Percentiles rank a stretch among this genome's conserved stretches.
Conservation (phyloP, 2,888 invertebrate species). For the Lomographa bimaculata region DNA sequence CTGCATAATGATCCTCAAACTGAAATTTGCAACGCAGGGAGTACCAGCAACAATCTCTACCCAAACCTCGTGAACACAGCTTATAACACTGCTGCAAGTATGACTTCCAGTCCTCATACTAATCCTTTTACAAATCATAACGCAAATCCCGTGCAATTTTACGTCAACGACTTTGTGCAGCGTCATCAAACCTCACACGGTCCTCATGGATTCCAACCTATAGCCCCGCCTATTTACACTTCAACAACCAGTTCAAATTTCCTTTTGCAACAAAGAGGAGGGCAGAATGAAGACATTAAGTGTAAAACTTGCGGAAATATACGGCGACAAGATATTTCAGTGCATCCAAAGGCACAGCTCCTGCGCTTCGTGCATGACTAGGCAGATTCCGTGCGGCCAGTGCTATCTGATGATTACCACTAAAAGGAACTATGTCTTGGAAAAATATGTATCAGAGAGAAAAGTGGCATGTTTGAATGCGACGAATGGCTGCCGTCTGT, state of each 20-base stretch:
- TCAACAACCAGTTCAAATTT: conserved; percentile 2
- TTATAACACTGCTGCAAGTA: conserved; percentile 7
- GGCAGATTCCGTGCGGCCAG: conserved; percentile 37
- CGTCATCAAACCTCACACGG: neutral
- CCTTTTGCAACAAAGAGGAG: conserved; percentile 7
- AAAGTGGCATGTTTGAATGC: no score
- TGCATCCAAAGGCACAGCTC: conserved; percentile 55
- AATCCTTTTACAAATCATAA: no score
- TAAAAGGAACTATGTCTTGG: conserved; percentile 53
- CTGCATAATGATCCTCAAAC: conserved; percentile 25
- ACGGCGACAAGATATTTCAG: conserved; percentile 48
- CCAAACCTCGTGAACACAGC: conserved; percentile 29
- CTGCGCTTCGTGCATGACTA: conserved; percentile 44
- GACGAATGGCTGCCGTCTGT: no score
- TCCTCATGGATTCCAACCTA: no score
- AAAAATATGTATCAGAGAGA: conserved; percentile 45
- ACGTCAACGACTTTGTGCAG: conserved; percentile 2
- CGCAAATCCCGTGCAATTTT: conserved; percentile 1
- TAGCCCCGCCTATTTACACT: conserved; percentile 16
- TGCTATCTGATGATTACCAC: conserved; percentile 45
- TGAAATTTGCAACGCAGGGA: neutral
- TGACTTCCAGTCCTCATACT: no score
- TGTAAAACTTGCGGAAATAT: conserved; percentile 53
- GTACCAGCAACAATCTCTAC: conserved; percentile 19
- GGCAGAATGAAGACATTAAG: conserved; percentile 31